Conservation (phyloP, 2,113 vertebrate genomes). For the Pagrus major region DNA sequence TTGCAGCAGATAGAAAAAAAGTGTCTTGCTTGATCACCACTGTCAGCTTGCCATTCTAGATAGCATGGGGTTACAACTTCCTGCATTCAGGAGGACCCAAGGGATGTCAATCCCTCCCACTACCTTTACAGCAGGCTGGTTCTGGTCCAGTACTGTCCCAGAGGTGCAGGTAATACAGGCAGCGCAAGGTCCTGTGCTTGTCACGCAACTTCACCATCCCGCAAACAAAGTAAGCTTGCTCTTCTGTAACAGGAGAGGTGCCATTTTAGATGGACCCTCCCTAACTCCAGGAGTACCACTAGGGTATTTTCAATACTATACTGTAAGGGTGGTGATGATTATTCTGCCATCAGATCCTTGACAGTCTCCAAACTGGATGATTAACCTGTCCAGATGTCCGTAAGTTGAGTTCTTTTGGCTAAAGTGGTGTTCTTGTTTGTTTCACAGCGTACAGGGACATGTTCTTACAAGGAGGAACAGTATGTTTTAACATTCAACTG, state of each 20-base stretch:
- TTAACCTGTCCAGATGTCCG: neutral
- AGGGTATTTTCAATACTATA: neutral
- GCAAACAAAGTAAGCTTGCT: neutral
- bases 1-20: neutral
- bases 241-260: neutral
- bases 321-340: neutral
- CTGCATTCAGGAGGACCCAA: neutral
- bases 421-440: neutral
- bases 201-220: neutral
- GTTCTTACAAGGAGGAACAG: neutral
- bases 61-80: neutral
- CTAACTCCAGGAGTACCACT: no score
- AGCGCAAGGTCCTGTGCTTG: neutral
- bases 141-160: neutral
- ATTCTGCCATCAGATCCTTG: neutral
- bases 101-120: neutral
- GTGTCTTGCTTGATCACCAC: neutral
- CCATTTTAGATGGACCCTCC: neutral
- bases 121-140: neutral
- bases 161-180: neutral
- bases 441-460: neutral
- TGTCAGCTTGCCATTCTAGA: neutral
- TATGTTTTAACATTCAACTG: neutral
- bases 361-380: neutral
- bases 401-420: neutral